Evolutionary conservation across 2,797 vertebrate genomes (phyloP), one percentile per base, ranked within the genome.

Genomic region (Kryptolebias ocellatus): DNA sequence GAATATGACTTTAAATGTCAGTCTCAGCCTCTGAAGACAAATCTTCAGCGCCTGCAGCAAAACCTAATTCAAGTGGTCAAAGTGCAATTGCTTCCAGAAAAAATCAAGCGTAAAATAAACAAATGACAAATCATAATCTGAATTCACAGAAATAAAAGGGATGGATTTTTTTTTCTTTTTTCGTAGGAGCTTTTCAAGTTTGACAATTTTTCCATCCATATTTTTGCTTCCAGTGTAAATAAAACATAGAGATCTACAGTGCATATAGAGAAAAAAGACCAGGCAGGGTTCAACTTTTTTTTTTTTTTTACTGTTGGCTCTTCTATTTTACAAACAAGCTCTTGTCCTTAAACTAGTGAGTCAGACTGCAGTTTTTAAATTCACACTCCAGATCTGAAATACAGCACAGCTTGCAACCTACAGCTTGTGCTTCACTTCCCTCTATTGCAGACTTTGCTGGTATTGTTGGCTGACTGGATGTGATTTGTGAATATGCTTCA

Each of bases 321-420:
- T 68, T 64, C 64, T 67, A 42, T 67, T 59, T 64, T 68, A 70
- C 67, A 73, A 83, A 76, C 64, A 58, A 60, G 64, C 64, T 47
- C 65, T 53, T 73, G 83, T 86, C 78, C 81, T 80, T 78, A 34
- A 10, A 73, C 81, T 80, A 75, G 51, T 79, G 82, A 84, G 66
- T 87, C 80, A 72, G 76, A 74, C 66, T 70, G 74, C 80, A 70
- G 70, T 74, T 81, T 83, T 83, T 65, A 74, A 54, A 85, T 86
- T 72, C 72, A 53, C 74, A 78, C 67, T 73, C 34, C 53, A 55
- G 67, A 81, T 58, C 59, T 70, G 69, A 80, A 74, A 82, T 76
- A 80, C 79, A 64, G 82, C 83, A 81, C 78, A 81, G 83, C 80
- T 74, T 74, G 76, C 66, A 81, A 67, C 67, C 65, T 78, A 71